A percentile compares a stretch with the other conserved stretches of the same genome.
Evolutionary conservation across 2,888 invertebrate genomes (phyloP).

Genomic region (Drosophila acutilabella): DNA sequence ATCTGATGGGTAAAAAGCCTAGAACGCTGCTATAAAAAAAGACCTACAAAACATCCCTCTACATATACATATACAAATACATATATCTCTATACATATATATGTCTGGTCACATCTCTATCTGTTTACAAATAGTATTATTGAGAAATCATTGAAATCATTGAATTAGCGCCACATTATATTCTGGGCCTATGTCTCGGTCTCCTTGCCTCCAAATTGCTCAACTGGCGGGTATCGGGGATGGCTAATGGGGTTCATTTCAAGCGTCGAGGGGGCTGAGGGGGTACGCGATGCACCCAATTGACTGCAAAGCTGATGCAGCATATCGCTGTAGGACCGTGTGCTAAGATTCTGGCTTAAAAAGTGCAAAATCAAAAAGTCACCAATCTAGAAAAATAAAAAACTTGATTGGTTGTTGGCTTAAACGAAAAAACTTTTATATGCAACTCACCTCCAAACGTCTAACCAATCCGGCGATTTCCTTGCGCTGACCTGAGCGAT

Average conservation of each 20-base stretch:
- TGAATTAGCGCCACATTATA: slow-evolving; percentile 42
- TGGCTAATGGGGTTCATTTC: slow-evolving; percentile 95
- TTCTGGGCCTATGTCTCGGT: slow-evolving; percentile 90
- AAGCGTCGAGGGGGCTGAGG: slow-evolving; percentile 94
- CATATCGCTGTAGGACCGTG: slow-evolving; percentile 92
- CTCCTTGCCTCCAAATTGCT: slow-evolving; percentile 91
- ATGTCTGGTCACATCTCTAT: slow-evolving; percentile 35
- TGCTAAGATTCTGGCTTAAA: slow-evolving; percentile 94
- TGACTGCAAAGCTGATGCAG: slow-evolving; percentile 88
- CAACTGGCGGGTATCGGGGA: slow-evolving; percentile 91
- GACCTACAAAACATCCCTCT: slow-evolving; percentile 51
- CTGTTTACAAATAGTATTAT: slow-evolving; percentile 67
- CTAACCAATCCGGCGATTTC: slow-evolving; percentile 91
- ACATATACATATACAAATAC: slow-evolving; percentile 17
- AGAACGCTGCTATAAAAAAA: slow-evolving; percentile 54
- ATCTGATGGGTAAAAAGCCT: slow-evolving; percentile 54
- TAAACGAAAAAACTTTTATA: not conserved
- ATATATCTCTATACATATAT: slow-evolving; percentile 23
- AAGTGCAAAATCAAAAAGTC: slow-evolving; percentile 94
- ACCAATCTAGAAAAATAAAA: slow-evolving; percentile 88
- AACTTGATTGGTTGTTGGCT: not conserved
- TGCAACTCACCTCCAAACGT: slow-evolving; percentile 90
- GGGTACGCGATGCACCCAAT: slow-evolving; percentile 89
- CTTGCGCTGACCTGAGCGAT: slow-evolving; percentile 91
- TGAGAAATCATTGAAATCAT: slow-evolving; percentile 82